Conservation (phyloP, 1,140 invertebrate genomes). For the Littorina saxatilis region DNA sequence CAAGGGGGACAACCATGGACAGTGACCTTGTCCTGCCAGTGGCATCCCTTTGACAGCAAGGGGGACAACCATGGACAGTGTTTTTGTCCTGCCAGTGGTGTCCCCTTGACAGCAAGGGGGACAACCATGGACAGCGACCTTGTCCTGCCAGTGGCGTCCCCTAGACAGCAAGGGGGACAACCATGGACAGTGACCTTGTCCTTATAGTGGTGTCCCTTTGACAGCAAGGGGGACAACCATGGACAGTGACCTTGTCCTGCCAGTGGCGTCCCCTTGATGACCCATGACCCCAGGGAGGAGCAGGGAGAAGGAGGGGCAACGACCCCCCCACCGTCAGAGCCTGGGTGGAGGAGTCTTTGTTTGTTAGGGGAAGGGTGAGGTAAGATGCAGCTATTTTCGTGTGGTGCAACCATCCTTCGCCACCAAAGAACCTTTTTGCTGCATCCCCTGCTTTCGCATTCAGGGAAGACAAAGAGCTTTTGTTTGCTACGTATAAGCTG, state of each 20-base stretch:
- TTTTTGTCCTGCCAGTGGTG: not conserved
- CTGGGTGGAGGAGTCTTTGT: not conserved
- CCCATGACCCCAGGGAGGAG: not conserved
- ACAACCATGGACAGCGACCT: not conserved
- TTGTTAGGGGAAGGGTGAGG: too few relatives aligned
- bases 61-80: not conserved
- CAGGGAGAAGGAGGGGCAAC: not conserved
- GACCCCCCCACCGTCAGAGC: not conserved
- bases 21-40: too few relatives aligned
- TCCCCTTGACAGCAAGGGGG: not conserved
- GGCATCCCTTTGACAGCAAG: not conserved
- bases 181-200: not conserved
- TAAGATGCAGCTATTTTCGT: too few relatives aligned
- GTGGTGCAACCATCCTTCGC: too few relatives aligned
- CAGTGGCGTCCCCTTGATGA: not conserved
- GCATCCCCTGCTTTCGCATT: too few relatives aligned
- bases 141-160: too few relatives aligned
- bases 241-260: conserved; percentile 6
- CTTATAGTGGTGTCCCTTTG: not conserved
- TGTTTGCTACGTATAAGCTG: too few relatives aligned
- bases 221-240: not conserved
- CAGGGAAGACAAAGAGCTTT: too few relatives aligned
- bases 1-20: not conserved
- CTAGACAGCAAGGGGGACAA: not conserved
- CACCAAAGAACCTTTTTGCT: too few relatives aligned